Base-by-base conservation (phyloP, 2,888 invertebrate species). In the Silvanus unidentatus region DNA sequence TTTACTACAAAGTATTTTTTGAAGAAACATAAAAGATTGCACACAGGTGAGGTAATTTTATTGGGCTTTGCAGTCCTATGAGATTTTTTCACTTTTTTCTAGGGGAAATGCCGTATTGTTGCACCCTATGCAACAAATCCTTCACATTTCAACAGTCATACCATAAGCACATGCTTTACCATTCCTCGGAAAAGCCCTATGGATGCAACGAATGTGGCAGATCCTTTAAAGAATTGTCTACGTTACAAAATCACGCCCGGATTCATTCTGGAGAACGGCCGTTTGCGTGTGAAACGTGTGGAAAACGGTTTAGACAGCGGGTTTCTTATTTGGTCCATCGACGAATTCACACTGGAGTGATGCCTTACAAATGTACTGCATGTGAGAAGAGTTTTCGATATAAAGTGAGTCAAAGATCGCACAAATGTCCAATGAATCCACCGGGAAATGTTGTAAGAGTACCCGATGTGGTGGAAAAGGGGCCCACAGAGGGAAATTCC, bases 121-220 rank as follows among this genome's bases (percentile, higher is more conserved):
- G 91, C 63, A 75, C 77, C 39, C 82, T 86, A 56, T 91, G 91
- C 65, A 84, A 84, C 53, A 88, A 89, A 68, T 86, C 85, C 9
- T 91, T 91, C 70, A 90, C 90, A 40, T 91, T 91, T 72, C 91
- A 91, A 72, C 91, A 91, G 62, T 90, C 90, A 0, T 90, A 88
- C 69, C 90, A 90, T 68, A 91, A 91, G 65, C 91, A 91, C 71
- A 79, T 89, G 63, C 74, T 90, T 40, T 91, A 91, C 65, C 91
- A 91, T 65, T 88, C 86, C 48, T 86, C 88, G 60, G 89, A 90
- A 58, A 90, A 90, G 62, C 90, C 90, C 0, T 76, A 77, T 49
- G 77, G 78, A 1, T 90, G 90, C 60, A 73, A 67, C 40, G 84
- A 83, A 57, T 91, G 91, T 65, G 87, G 88, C 0, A 77, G 89